Conservation (phyloP, 2,113 vertebrate species). For the Pseudorectes ferrugineus region DNA sequence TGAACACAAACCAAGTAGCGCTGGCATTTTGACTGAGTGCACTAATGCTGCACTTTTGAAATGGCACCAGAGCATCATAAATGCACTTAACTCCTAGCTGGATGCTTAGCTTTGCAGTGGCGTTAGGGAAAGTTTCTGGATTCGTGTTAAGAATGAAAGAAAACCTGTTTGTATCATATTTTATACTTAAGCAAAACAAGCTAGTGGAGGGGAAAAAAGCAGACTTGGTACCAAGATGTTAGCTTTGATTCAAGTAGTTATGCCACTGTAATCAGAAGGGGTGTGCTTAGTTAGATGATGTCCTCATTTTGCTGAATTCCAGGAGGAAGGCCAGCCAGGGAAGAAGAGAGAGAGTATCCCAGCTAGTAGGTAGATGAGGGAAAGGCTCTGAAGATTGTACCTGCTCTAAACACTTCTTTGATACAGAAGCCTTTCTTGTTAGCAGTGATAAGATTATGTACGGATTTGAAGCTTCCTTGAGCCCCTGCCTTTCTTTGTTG, state of each 20-base stretch:
- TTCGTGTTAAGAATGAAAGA: slow-evolving; percentile 43
- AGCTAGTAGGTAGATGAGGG: neutral
- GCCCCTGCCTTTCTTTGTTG: slow-evolving; percentile 53
- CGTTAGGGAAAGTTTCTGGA: slow-evolving; percentile 12
- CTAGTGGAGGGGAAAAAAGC: neutral
- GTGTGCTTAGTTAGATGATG: neutral
- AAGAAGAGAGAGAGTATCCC: neutral
- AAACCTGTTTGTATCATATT: neutral
- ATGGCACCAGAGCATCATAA: slow-evolving; percentile 34
- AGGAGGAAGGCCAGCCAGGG: neutral
- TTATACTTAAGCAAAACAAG: neutral
- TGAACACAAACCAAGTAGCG: slow-evolving; percentile 37
- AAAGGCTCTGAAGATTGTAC: neutral
- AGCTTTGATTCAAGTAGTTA: neutral
- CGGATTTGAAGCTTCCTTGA: slow-evolving; percentile 32
- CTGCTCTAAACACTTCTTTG: neutral
- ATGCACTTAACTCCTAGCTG: slow-evolving; percentile 17
- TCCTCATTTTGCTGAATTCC: neutral
- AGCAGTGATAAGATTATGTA: slow-evolving; percentile 44
- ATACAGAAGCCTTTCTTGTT: neutral
- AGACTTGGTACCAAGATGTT: neutral
- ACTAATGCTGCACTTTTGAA: slow-evolving; percentile 55
- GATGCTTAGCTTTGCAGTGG: neutral
- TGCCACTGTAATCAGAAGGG: neutral
- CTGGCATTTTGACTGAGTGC: slow-evolving; percentile 59